Percentiles rank a stretch among this genome's conserved stretches.
phyloP scores from a whole-genome alignment of 2,888 invertebrate genomes.

The Callyntrura guangdongensis region DNA sequence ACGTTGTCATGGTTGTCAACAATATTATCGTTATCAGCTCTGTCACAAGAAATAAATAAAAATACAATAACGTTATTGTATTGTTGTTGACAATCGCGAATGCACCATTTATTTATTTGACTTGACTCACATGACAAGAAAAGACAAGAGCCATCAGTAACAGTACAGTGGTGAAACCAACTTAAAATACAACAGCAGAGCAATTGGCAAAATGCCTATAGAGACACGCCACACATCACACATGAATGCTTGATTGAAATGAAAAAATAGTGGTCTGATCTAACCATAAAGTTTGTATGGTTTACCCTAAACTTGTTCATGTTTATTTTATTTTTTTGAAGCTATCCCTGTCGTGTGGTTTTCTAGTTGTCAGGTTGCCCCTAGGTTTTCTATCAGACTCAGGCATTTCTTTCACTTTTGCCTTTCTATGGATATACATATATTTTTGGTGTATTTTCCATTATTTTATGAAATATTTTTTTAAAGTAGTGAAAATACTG shows the following conservation, averaged over 20 bases:
- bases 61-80: not conserved
- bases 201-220: not conserved
- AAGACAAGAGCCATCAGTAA: conserved; percentile 54
- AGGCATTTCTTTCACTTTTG: conserved; percentile 1
- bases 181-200: too few relatives aligned
- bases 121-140: conserved; percentile 20
- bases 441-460: conserved; percentile 12
- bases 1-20: not conserved
- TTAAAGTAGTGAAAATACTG: conserved; percentile 31
- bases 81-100: not conserved
- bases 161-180: conserved; percentile 20
- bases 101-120: conserved; percentile 44
- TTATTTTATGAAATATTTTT: conserved; percentile 41
- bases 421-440: not conserved
- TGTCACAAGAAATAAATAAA: not conserved
- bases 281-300: conserved; percentile 2
- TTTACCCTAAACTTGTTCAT: conserved; percentile 35
- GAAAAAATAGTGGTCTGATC: not conserved
- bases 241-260: not conserved
- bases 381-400: conserved; percentile 31
- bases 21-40: not conserved
- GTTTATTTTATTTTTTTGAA: conserved; percentile 42
- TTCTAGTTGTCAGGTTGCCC: conserved; percentile 32
- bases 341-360: conserved; percentile 68
- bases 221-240: not conserved